Evolutionary conservation across 2,888 invertebrate genomes (phyloP), one percentile per base, ranked within the genome.

Genomic region (Agrotis segetum): DNA sequence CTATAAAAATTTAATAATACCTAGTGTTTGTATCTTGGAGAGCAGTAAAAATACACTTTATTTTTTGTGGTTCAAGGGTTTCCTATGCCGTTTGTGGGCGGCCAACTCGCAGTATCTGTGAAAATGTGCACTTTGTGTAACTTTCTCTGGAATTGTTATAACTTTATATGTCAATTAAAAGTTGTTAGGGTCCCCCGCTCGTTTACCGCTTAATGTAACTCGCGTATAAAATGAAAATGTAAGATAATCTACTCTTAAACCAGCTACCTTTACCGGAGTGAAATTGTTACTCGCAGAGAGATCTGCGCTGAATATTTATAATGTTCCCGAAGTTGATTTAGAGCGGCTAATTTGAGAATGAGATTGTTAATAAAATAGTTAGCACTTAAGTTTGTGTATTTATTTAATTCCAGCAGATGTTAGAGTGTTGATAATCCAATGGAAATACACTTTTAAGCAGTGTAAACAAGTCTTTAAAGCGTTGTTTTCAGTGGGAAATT

Each of bases 281-380:
- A 75, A 65, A 77, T 77, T 60, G 67, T 68, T 83, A 77, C 72
- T 63, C 53, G 71, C 65, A 70, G 78, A 79, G 74, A 84, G 76
- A 74, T 80, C 68, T 69, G 67, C 55, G 79, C 78, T 86, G 82
- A 86, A 86, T 86, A 85, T 87, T 84, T 87, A 83, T 83, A 83
- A 83, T 83, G 76, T 74, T 81, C 63, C 73, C 74, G 71, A 87
- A 85, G 81, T 85, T 85, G 83, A 84, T 83, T 83, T 84, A 84
- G 62, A 79, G 81, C 68, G 74, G 75, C 79, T 82, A 84, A 80
- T 81, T 86, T 73, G 56, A 72, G 76, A 84, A 60, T 70, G 65
- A 79, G 76, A 76, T 79, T 71, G 74, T 79, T 85, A 85, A 73
- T 81, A 80, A 79, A 82, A 80, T 82, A 79, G 77, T 84, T 81